Conservation (phyloP, 2,113 vertebrate species). For the Phocoena sinus region DNA sequence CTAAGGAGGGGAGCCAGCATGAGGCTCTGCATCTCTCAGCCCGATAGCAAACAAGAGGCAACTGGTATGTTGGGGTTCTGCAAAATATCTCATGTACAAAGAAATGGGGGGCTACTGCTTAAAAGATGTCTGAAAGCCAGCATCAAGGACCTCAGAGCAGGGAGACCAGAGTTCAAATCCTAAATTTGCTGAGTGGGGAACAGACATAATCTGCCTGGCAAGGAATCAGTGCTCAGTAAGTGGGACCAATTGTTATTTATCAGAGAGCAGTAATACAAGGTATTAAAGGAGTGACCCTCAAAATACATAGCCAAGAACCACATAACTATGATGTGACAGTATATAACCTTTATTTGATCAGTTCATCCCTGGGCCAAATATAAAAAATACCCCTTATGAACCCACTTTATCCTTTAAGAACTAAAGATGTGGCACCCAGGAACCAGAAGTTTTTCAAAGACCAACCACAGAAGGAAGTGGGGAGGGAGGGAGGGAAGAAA, state of each 20-base stretch:
- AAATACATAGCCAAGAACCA: not conserved
- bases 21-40: not conserved
- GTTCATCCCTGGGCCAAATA: not conserved
- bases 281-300: not conserved
- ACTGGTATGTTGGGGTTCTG: not conserved
- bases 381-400: not conserved
- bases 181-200: not conserved
- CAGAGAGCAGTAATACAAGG: not conserved
- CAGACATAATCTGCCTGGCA: not conserved
- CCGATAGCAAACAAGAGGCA: not conserved
- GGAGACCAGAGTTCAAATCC: not conserved
- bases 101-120: not conserved
- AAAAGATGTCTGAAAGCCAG: slow-evolving; percentile 2
- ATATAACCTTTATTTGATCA: not conserved
- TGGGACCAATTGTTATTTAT: not conserved
- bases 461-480: not conserved
- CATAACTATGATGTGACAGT: not conserved
- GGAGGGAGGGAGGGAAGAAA: no score
- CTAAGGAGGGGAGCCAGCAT: not conserved
- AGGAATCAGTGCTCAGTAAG: not conserved
- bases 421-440: not conserved
- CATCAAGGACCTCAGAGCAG: not conserved
- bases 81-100: not conserved
- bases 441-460: not conserved
- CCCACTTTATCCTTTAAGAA: not conserved